These are phyloP conservation scores for Brachionus asplanchnoidis DNA, from an alignment of 1,140 invertebrate species.

Conservation along the genomic window DNA sequence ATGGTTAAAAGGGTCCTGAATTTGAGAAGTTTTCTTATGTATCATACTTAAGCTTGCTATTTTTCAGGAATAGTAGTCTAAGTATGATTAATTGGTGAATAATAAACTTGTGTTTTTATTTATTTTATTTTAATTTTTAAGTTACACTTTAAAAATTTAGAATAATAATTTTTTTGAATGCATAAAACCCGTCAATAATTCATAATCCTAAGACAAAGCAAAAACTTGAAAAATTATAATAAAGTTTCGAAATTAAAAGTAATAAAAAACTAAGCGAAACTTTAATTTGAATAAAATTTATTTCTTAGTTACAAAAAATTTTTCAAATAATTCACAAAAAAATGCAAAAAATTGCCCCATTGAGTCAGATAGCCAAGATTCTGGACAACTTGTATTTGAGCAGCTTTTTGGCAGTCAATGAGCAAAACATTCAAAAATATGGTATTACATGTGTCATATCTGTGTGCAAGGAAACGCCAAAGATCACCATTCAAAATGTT, in stretches of 20 bases:
- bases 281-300: background rate
- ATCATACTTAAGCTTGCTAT: too few species aligned
- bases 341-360: background rate
- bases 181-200: background rate
- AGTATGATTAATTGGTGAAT: background rate
- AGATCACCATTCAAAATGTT: background rate
- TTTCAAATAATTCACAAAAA: background rate
- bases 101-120: too few species aligned
- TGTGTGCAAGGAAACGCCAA: conserved; percentile 26
- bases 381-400: conserved; percentile 24
- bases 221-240: background rate
- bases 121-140: too few species aligned
- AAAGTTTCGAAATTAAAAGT: background rate
- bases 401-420: background rate
- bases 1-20: too few species aligned
- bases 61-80: too few species aligned
- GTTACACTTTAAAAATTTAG: background rate
- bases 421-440: conserved; percentile 26
- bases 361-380: conserved; percentile 39
- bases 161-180: background rate
- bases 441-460: conserved; percentile 34
- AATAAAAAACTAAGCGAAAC: background rate
- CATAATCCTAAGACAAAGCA: background rate
- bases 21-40: too few species aligned
- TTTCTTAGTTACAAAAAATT: conserved; percentile 13